Percentiles rank a stretch among this genome's conserved stretches.
phyloP scores from a whole-genome alignment of 2,888 invertebrate genomes.

The Lithosia quadra region DNA sequence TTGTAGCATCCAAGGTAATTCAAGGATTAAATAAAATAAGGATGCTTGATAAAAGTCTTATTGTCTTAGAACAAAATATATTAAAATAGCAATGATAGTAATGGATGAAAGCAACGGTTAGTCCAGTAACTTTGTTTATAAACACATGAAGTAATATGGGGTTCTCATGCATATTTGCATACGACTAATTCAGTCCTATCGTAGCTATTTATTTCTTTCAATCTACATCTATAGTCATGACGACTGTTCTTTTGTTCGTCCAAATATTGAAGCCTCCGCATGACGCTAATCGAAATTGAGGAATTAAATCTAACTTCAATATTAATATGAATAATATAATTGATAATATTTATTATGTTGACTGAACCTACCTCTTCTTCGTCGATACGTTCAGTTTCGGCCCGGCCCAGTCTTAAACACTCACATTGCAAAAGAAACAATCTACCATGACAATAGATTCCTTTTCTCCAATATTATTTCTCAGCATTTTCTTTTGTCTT shows the following conservation, averaged over 20 bases:
- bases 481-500: slow-evolving; percentile 26
- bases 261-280: slow-evolving; percentile 78
- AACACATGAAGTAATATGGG: slow-evolving; percentile 86
- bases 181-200: slow-evolving; percentile 71
- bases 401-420: slow-evolving; percentile 79
- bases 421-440: slow-evolving; percentile 85
- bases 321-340: slow-evolving; percentile 54
- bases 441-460: slow-evolving; percentile 87
- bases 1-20: slow-evolving; percentile 38
- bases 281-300: slow-evolving; percentile 80
- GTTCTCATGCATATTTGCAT: slow-evolving; percentile 80
- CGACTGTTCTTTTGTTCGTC: slow-evolving; percentile 81
- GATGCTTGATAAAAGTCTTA: slow-evolving; percentile 65
- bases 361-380: slow-evolving; percentile 85
- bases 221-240: slow-evolving; percentile 85
- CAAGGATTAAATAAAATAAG: slow-evolving; percentile 30
- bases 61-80: slow-evolving; percentile 61
- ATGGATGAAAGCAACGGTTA: slow-evolving; percentile 77
- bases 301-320: slow-evolving; percentile 63
- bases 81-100: slow-evolving; percentile 61
- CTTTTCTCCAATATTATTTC: slow-evolving; percentile 83
- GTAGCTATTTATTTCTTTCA: slow-evolving; percentile 63
- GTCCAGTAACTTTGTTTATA: slow-evolving; percentile 86
- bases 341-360: slow-evolving; percentile 62
- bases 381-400: slow-evolving; percentile 80